A percentile compares a stretch with the other conserved stretches of the same genome.
Conservation (phyloP, 2,888 invertebrate genomes). For the Spodoptera picta region DNA sequence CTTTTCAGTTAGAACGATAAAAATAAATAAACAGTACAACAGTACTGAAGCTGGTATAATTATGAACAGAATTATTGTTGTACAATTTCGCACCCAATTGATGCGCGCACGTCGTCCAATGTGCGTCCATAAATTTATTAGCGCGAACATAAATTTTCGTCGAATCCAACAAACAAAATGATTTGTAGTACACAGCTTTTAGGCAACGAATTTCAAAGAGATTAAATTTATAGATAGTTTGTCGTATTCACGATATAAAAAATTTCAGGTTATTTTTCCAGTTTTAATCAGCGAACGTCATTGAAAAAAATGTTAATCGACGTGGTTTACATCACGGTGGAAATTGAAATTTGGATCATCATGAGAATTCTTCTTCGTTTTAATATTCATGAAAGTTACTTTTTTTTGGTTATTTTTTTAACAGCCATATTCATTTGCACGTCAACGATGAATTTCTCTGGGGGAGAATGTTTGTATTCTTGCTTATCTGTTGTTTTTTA, state of each 20-base stretch:
- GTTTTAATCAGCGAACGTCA: not conserved
- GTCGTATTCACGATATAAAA: no score
- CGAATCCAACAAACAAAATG: conserved; percentile 1
- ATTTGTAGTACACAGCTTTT: not conserved
- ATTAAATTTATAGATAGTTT: not conserved
- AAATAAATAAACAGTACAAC: no score
- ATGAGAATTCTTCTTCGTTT: conserved; percentile 1
- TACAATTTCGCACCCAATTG: not conserved
- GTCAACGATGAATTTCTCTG: conserved; percentile 15
- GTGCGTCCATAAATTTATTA: conserved; percentile 5
- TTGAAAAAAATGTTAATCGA: conserved; percentile 1
- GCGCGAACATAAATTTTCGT: conserved; percentile 5
- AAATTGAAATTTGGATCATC: conserved; percentile 5
- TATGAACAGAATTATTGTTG: not conserved
- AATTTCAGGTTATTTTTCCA: no score
- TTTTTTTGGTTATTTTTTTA: conserved; percentile 1
- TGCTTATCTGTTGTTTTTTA: conserved; percentile 4
- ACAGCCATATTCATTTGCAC: conserved; percentile 6
- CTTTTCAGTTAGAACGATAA: no score
- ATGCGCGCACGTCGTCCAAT: conserved; percentile 6
- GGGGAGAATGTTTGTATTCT: conserved; percentile 6
- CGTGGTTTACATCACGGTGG: not conserved
- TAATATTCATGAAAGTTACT: conserved; percentile 8
- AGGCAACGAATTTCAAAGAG: not conserved
- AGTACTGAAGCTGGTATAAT: not conserved